These are phyloP conservation scores for Trypoxylus dichotomus DNA, from an alignment of 1,140 invertebrate species.

Conservation along the genomic window DNA sequence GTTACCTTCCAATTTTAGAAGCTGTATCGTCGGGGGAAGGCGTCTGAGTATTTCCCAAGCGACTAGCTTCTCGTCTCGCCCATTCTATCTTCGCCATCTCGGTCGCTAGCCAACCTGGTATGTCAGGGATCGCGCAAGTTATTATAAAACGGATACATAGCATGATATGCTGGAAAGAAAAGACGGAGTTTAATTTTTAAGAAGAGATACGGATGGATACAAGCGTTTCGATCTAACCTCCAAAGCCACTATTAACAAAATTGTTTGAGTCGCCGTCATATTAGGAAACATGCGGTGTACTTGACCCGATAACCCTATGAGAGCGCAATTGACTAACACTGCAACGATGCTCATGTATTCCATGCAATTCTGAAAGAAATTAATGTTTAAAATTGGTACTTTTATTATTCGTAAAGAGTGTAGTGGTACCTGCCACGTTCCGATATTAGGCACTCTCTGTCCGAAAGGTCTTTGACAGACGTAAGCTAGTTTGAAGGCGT, in stretches of 20 bases:
- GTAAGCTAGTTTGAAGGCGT: conserved; percentile 95
- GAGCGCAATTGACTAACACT: conserved; percentile 91
- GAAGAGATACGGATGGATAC: not conserved
- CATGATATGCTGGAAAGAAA: conserved; percentile 79
- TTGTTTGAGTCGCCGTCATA: conserved; percentile 80
- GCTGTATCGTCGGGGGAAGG: conserved; percentile 49
- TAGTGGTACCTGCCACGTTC: conserved; percentile 97
- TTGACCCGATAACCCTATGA: conserved; percentile 90
- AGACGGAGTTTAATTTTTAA: not conserved
- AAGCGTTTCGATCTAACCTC: conserved; percentile 54
- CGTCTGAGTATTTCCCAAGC: conserved; percentile 46
- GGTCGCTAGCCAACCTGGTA: conserved; percentile 87
- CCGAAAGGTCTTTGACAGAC: conserved; percentile 93
- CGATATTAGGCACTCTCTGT: conserved; percentile 88
- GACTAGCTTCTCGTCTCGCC: conserved; percentile 66
- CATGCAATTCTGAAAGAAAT: conserved; percentile 83
- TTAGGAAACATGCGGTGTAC: conserved; percentile 86
- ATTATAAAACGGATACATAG: conserved; percentile 78
- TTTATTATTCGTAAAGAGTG: too few species aligned
- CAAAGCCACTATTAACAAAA: conserved; percentile 83
- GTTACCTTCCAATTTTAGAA: conserved; percentile 50
- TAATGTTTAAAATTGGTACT: too few species aligned
- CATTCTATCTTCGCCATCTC: conserved; percentile 87
- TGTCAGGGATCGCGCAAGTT: conserved; percentile 85
- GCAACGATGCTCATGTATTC: conserved; percentile 91